A percentile compares a stretch with the other conserved stretches of the same genome.
Conservation (phyloP, 2,888 invertebrate genomes). For the Rhagium mordax region DNA sequence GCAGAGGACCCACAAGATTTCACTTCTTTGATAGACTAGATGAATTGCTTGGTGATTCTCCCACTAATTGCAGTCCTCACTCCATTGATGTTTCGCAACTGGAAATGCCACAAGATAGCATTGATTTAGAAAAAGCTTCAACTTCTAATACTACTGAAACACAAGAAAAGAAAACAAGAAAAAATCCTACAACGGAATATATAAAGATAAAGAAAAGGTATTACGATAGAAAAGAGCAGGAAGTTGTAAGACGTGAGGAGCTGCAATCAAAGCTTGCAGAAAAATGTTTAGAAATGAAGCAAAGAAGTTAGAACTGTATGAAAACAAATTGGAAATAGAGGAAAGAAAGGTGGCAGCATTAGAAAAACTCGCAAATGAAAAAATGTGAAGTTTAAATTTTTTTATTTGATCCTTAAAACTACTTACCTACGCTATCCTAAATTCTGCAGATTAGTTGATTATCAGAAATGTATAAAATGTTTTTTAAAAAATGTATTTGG, state of each 20-base stretch:
- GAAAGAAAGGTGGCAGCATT: too few relatives aligned
- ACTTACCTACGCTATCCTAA: too few relatives aligned
- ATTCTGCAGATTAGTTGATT: too few relatives aligned
- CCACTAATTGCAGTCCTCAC: background rate
- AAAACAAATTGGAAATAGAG: too few relatives aligned
- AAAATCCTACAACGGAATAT: background rate
- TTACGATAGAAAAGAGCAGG: background rate
- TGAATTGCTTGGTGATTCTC: background rate
- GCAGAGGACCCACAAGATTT: background rate
- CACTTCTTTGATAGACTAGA: background rate
- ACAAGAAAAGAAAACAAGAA: background rate
- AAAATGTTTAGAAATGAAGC: background rate
- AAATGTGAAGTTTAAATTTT: too few relatives aligned
- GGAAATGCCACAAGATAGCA: too few relatives aligned
- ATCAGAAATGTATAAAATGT: too few relatives aligned
- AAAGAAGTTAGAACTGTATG: background rate
- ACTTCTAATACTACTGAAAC: background rate
- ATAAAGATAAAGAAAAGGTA: background rate
- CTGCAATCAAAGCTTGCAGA: background rate
- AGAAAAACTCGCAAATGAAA: too few relatives aligned
- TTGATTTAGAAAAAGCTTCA: background rate
- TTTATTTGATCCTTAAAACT: too few relatives aligned
- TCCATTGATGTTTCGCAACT: background rate
- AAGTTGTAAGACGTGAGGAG: background rate
- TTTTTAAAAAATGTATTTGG: too few relatives aligned